Base-by-base conservation (phyloP, 2,797 vertebrate species). In the Sylvilagus floridanus region DNA sequence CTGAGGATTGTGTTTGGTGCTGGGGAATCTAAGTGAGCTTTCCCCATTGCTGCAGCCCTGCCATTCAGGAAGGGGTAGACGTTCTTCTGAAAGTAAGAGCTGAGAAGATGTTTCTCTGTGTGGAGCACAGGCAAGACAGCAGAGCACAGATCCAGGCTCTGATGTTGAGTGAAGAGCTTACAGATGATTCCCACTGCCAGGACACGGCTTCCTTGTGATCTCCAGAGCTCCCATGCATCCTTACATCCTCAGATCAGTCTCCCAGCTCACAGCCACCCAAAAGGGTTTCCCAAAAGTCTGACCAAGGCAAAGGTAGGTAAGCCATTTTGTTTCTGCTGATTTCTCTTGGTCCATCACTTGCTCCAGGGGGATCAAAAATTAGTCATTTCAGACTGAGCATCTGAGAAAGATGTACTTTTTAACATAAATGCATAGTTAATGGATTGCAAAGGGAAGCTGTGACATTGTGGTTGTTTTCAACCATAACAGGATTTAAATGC, bases 21-120 rank as follows among this genome's bases (percentile, higher is more conserved):
- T 92, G 73, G 66, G 95, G 87, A 92, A 89, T 72, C 24, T 84
- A 28, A 24, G 90, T 79, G 96, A 72, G 91, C 54, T 86, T 78
- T 68, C 65, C 60, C 95, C 50, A 12, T 37, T 28, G 11, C 88
- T 89, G 47, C 0, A 0, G 28, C 77, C 94, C 82, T 73, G 77
- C 84, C 66, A 28, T 54, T 86, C 88, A 82, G 88, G 73, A 94
- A 21, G 13, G 52, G 73, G 47, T 35, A 22, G 17, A 52, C 1
- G 28, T 63, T 42, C 57, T 65, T 30, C 8, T 52, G 12, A 11
- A 86, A 47, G 14, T 12, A 81, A 81, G 19, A 82, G 17, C 68
- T 13, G 83, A 75, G 42, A 30, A 3, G 10, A 16, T 47, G 32
- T 19, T 68, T 22, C 2, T 6, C 11, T 35, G 30, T 50, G 4